A percentile compares a stretch with the other conserved stretches of the same genome.
Conservation (phyloP, 2,888 invertebrate genomes). For the Dusona sp. region DNA sequence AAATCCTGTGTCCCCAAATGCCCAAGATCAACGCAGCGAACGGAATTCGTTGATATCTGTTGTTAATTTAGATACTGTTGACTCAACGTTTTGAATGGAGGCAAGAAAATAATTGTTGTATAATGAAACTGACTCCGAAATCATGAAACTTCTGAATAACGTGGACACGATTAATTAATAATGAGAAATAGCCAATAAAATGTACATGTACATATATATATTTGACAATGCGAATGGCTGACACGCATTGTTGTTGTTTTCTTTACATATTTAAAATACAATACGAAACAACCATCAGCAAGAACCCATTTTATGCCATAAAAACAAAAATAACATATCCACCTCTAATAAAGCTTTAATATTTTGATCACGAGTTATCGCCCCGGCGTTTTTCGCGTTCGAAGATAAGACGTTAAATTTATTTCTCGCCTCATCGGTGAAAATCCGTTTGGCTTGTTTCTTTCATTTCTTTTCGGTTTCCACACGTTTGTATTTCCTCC, state of each 20-base stretch:
- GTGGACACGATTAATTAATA: slow-evolving; percentile 18
- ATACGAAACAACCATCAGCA: slow-evolving; percentile 48
- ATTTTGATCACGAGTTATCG: slow-evolving; percentile 26
- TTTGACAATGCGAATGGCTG: slow-evolving; percentile 52
- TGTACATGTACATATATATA: slow-evolving; percentile 54
- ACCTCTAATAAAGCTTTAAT: slow-evolving; percentile 58
- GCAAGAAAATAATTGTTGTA: not conserved
- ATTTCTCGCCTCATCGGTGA: not conserved
- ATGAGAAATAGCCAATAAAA: slow-evolving; percentile 26
- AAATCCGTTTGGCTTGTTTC: not conserved
- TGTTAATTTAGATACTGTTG: not conserved
- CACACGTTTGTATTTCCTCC: not conserved
- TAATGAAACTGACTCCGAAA: not conserved
- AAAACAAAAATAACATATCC: slow-evolving; percentile 54
- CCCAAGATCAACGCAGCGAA: not conserved
- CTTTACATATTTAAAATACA: slow-evolving; percentile 34
- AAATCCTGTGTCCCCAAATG: slow-evolving; percentile 74
- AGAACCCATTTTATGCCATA: slow-evolving; percentile 47
- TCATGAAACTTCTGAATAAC: slow-evolving; percentile 13
- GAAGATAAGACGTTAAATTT: not conserved
- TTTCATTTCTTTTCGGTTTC: not conserved
- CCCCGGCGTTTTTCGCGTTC: not conserved
- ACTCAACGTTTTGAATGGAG: not conserved
- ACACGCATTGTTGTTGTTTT: slow-evolving; percentile 17
- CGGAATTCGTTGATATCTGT: slow-evolving; percentile 6